Base-by-base conservation (phyloP, 2,113 vertebrate genomes). In the Lethenteron reissneri region DNA sequence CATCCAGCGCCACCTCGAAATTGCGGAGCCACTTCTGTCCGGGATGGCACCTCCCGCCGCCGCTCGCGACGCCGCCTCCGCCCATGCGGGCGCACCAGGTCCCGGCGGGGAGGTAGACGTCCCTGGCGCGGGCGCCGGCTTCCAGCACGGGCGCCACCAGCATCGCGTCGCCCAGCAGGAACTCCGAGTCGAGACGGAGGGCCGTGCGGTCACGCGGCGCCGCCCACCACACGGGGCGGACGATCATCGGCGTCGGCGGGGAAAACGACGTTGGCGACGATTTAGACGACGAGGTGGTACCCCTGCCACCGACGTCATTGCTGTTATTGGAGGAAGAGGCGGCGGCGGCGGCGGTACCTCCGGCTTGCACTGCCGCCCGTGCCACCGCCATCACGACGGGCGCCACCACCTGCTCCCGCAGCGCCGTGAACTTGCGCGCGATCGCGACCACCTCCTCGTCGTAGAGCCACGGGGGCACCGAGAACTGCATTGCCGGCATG, bases 401-500 rank as follows among this genome's bases (percentile, higher is more conserved):
- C 1, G 90, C 87, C 19, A 99, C 90, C 9, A 99, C 80, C 0
- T 85, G 87, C 75, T 89, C 87, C 0, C 92, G 86, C 19, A 99
- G 85, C 1, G 81, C 81, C 0, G 85, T 86, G 79, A 95, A 97
- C 75, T 89, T 92, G 72, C 82, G 85, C 0, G 92, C 92, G 0
- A 99, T 96, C 75, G 88, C 83, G 58, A 97, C 83, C 73, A 99
- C 94, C 71, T 95, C 88, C 0, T 79, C 81, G 72, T 89, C 89
- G 0, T 95, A 99, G 21, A 81, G 85, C 92, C 94, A 99, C 1
- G 94, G 94, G 0, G 92, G 94, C 58, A 95, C 80, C 9, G 92
- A 90, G 76, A 99, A 96, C 81, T 99, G 91, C 92, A 99, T 94
- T 69, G 94, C 86, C 1, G 92, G 94, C 90, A 99, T 92, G 81